Conservation (phyloP, 2,797 vertebrate genomes). For the Argentina silus region DNA sequence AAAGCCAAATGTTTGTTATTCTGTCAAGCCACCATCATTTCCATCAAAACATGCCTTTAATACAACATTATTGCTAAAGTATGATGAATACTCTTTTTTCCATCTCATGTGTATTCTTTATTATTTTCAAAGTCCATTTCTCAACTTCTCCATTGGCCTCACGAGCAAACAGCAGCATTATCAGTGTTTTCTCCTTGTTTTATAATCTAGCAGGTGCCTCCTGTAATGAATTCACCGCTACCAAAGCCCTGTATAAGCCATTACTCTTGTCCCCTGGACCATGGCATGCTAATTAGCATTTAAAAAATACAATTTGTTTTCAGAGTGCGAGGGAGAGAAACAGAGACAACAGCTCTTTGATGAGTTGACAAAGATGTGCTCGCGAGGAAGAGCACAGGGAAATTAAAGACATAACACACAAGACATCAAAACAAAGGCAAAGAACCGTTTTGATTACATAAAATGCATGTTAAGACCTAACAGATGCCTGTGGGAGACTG, state of each 20-base stretch:
- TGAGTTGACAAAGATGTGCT: slow-evolving; percentile 36
- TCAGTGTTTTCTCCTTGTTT: slow-evolving; percentile 56
- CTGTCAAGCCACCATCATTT: neutral
- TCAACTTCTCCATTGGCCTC: slow-evolving; percentile 60
- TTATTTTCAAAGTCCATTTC: slow-evolving; percentile 49
- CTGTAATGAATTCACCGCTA: slow-evolving; percentile 70
- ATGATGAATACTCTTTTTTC: neutral
- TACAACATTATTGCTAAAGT: too few relatives aligned
- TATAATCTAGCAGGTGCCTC: slow-evolving; percentile 61
- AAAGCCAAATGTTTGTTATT: neutral
- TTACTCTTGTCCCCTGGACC: slow-evolving; percentile 71
- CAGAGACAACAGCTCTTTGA: slow-evolving; percentile 34
- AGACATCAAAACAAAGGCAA: slow-evolving; percentile 39
- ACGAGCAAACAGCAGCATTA: slow-evolving; percentile 55
- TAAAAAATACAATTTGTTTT: slow-evolving; percentile 69
- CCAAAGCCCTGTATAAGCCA: slow-evolving; percentile 59
- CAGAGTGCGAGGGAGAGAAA: slow-evolving; percentile 37
- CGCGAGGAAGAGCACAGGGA: slow-evolving; percentile 27
- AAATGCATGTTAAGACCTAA: neutral
- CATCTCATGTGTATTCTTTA: neutral
- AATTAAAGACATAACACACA: slow-evolving; percentile 26
- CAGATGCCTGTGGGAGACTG: too few relatives aligned
- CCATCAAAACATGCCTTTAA: neutral
- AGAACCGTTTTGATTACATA: neutral
- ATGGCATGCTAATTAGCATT: slow-evolving; percentile 71